These are phyloP conservation scores for Sialis lutaria DNA, from an alignment of 2,888 invertebrate genomes.

Conservation along the genomic window DNA sequence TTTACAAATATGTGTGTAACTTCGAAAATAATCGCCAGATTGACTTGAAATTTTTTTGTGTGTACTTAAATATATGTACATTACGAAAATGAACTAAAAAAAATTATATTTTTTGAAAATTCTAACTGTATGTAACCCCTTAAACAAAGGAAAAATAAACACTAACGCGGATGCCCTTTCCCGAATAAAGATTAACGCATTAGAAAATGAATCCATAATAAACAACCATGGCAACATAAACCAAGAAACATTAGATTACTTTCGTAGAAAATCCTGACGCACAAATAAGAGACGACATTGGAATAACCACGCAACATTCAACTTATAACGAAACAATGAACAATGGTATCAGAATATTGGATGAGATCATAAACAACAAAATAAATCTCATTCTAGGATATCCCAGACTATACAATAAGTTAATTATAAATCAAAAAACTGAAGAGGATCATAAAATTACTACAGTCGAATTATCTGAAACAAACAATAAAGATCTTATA, in stretches of 20 bases:
- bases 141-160: neutral
- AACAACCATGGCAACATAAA: no score
- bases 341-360: slow-evolving; percentile 1
- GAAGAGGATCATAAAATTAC: slow-evolving; percentile 3
- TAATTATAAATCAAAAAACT: slow-evolving; percentile 2
- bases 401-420: neutral
- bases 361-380: slow-evolving; percentile 5
- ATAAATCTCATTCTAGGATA: slow-evolving; percentile 3
- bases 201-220: no score
- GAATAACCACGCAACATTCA: neutral
- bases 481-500: slow-evolving; percentile 1
- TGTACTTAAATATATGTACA: no score
- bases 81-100: no score
- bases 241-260: no score
- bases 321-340: slow-evolving; percentile 4
- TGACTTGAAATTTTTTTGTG: no score
- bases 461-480: slow-evolving; percentile 2
- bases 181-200: neutral
- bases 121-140: no score
- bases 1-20: no score
- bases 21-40: no score
- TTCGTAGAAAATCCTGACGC: neutral
- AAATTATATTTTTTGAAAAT: no score
- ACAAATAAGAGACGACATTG: neutral
- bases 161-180: neutral